These are phyloP conservation scores for Perccottus glenii DNA, from an alignment of 2,113 vertebrate genomes.

Conservation along the genomic window DNA sequence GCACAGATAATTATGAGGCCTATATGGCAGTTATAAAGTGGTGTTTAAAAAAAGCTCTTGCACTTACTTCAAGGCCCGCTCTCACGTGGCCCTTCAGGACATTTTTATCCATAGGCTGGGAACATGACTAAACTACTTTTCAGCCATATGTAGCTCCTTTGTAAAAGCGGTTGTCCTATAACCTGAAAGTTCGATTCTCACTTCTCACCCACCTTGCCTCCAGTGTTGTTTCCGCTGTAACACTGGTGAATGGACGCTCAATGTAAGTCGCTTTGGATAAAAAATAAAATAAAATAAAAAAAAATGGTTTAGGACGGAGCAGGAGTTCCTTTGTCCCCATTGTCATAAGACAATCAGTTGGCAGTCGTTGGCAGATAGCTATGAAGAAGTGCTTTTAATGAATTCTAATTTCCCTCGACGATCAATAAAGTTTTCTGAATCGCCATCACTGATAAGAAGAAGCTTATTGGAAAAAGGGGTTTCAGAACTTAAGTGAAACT, in stretches of 20 bases:
- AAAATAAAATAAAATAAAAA: not conserved
- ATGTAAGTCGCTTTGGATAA: too few relatives aligned
- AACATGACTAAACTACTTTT: too few relatives aligned
- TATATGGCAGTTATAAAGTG: conserved; percentile 13
- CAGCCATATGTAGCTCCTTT: too few relatives aligned
- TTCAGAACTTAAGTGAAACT: conserved; percentile 13
- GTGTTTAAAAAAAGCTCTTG: conserved; percentile 9
- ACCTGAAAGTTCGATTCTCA: too few relatives aligned
- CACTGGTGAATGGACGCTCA: too few relatives aligned
- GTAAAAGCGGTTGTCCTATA: too few relatives aligned
- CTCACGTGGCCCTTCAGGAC: not conserved
- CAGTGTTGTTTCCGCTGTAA: too few relatives aligned
- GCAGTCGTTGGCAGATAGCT: conserved; percentile 5
- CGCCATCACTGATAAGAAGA: conserved; percentile 4
- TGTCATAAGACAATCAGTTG: not conserved
- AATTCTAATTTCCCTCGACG: conserved; percentile 11
- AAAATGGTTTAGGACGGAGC: not conserved
- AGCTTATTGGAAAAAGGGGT: conserved; percentile 8
- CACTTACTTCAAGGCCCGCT: conserved; percentile 2
- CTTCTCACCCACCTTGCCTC: too few relatives aligned
- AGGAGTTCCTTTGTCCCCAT: conserved; percentile 10
- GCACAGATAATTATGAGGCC: conserved; percentile 27
- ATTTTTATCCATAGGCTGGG: too few relatives aligned
- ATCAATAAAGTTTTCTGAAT: conserved; percentile 14
- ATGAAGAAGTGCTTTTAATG: conserved; percentile 8